Conservation (phyloP, 2,113 vertebrate genomes). For the Marmota monax region DNA sequence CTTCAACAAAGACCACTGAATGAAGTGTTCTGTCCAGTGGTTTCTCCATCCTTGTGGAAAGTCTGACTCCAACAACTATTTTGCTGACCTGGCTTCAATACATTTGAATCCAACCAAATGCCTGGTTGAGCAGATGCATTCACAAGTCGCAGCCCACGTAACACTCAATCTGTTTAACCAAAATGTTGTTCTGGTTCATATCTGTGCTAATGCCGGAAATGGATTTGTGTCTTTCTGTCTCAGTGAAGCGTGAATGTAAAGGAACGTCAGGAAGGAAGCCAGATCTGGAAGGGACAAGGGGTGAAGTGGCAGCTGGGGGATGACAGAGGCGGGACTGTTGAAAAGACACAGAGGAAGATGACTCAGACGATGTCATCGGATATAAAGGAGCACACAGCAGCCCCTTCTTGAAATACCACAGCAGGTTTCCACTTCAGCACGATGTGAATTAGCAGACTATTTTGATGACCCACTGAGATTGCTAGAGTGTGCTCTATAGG, state of each 20-base stretch:
- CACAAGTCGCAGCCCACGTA: constrained; percentile 51
- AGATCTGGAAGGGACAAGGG: constrained; percentile 45
- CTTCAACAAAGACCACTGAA: background rate
- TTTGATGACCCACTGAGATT: background rate
- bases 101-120: constrained; percentile 71
- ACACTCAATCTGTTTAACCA: constrained; percentile 48
- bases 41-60: background rate
- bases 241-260: constrained; percentile 50
- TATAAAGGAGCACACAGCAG: background rate
- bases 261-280: constrained; percentile 41
- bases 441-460: constrained; percentile 32
- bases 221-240: constrained; percentile 58
- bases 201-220: constrained; percentile 56
- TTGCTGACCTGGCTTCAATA: constrained; percentile 66
- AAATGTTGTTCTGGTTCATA: constrained; percentile 60
- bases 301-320: constrained; percentile 9
- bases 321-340: background rate
- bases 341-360: constrained; percentile 23
- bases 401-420: background rate
- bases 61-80: background rate
- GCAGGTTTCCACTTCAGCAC: constrained; percentile 25
- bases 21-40: background rate
- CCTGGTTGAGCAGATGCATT: constrained; percentile 47
- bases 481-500: background rate
- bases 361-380: constrained; percentile 50